Base-by-base conservation (phyloP, 2,888 invertebrate species). In the Caenorhabditis sp. region DNA sequence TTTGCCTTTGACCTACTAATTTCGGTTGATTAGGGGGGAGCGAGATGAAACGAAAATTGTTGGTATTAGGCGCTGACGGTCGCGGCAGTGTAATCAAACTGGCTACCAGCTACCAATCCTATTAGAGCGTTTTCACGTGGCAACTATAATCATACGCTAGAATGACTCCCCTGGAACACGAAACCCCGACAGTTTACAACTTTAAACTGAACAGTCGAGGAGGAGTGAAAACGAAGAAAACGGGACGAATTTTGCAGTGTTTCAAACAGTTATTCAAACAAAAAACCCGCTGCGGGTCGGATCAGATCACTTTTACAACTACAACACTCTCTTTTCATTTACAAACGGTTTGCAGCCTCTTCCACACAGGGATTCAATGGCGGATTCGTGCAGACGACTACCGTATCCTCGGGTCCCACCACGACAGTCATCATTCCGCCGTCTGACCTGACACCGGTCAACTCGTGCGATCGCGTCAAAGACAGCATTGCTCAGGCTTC, bases 401-500 rank as follows among this genome's bases (percentile, higher is more conserved):
- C 61, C 30, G 39, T 32, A 50, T 66, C 56, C 11, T 46, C 52
- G 17, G 66, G 62, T 32, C 71, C 75, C n/a, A 70, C 75, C 6
- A 70, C 75, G 1, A 75, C 75, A 0, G 63, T 70, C 50, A 56
- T 70, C 32, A 62, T 75, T 53, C 70, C 74, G 27, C 70, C 56
- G 26, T 74, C 74, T 6, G 62, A 56, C 35, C 17, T 81, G 48
- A 74, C 58, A 6, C 46, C 81, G 2, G 77, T 81, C 13, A 50
- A 41, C 22, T 50, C 70, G 15, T 81, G 81, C 43, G 79, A 79
- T 37, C 43, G 58, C 26, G 81, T 79, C 15, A 59, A 52, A 15
- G 56, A 70, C 15, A 50, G 58, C n/a, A 74, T 75, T 41, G 62
- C 68, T 15, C 68, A 74, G 46, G 79, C 81, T 8, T 76, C 73